Conservation (phyloP, 23 tunicate genomes). For the Halocynthia roretzi region DNA sequence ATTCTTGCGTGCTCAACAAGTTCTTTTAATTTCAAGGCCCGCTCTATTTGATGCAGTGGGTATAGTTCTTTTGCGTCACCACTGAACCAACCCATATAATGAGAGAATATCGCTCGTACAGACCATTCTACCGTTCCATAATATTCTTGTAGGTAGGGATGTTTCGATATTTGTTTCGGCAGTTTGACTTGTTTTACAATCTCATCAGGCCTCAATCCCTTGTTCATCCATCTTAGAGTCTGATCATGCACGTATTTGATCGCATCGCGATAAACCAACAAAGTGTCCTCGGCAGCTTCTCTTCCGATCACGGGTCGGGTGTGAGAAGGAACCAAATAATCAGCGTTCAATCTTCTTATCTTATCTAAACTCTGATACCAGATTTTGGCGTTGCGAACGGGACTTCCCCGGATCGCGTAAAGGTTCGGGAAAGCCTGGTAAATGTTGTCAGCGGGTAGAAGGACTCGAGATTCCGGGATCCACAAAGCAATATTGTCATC, state of each 20-base stretch:
- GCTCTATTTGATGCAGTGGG: constrained; percentile 2
- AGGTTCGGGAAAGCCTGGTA: constrained; percentile 85
- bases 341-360: constrained; percentile 20
- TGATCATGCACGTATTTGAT: constrained; percentile 51
- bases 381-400: constrained; percentile 29
- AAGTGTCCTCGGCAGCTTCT: constrained; percentile 7
- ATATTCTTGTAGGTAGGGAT: constrained; percentile 27
- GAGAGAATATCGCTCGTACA: constrained; percentile 24
- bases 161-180: constrained; percentile 14
- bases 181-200: constrained; percentile 30
- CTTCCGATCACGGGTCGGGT: constrained; percentile 27
- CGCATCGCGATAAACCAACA: constrained; percentile 43
- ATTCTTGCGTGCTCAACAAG: neutral
- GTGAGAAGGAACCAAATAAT: constrained; percentile 33
- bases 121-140: constrained; percentile 58
- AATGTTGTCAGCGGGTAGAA: constrained; percentile 74
- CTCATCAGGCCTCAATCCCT: constrained; percentile 14
- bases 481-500: constrained; percentile 80
- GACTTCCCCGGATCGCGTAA: constrained; percentile 79
- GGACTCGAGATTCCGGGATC: constrained; percentile 63
- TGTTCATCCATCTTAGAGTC: constrained; percentile 29
- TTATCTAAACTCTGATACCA: constrained; percentile 24
- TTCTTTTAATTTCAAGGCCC: constrained; percentile 5
- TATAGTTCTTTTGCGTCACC: constrained; percentile 31
- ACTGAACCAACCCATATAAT: constrained; percentile 43